Percentiles rank a stretch among this genome's conserved stretches.
phyloP scores from a whole-genome alignment of 2,888 invertebrate species.

The Neocrepidodera transversa region DNA sequence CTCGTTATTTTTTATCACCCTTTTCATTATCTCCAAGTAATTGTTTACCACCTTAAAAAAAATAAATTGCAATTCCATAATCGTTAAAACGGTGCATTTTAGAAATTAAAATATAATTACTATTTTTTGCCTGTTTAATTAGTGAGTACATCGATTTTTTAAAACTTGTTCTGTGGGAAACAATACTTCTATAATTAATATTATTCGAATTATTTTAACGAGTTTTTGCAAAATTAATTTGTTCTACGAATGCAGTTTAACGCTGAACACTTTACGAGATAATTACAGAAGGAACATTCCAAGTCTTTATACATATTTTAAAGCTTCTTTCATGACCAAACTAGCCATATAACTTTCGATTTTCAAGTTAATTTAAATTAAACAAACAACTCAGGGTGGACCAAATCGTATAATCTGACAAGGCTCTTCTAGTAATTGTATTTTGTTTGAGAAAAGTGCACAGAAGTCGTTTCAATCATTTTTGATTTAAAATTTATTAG shows the following conservation, averaged over 20 bases:
- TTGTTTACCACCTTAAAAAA: not conserved
- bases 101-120: slow-evolving; percentile 1
- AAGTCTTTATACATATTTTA: no score
- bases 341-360: no score
- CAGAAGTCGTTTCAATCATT: no score
- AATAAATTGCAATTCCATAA: slow-evolving; percentile 1
- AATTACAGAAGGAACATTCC: no score
- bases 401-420: no score
- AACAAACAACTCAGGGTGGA: no score
- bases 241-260: not conserved
- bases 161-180: not conserved
- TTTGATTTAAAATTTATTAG: no score
- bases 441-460: no score
- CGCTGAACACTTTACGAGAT: not conserved
- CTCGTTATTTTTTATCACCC: not conserved
- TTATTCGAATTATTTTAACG: not conserved
- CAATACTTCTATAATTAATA: not conserved
- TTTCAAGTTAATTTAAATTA: no score
- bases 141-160: not conserved
- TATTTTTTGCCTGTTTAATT: not conserved
- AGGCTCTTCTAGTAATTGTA: no score
- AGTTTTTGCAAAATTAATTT: not conserved
- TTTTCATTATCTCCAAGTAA: not conserved
- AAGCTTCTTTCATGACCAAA: no score
- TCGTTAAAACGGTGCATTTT: not conserved